Conservation (phyloP, 2,797 vertebrate genomes). For the Cyclopterus lumpus region DNA sequence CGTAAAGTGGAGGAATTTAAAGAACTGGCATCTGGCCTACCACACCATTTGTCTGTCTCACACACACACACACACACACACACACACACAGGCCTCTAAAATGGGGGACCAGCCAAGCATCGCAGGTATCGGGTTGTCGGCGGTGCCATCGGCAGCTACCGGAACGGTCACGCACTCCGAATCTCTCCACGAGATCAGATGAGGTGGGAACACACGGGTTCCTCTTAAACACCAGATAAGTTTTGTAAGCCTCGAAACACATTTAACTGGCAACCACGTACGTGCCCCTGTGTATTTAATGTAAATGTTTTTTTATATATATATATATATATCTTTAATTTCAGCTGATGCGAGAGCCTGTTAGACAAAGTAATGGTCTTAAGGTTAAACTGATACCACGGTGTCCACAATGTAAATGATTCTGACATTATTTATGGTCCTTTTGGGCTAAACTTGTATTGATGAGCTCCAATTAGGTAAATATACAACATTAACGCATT, state of each 20-base stretch:
- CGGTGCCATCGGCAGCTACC: background rate
- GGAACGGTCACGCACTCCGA: background rate
- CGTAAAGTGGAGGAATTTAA: background rate
- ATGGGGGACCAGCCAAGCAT: background rate
- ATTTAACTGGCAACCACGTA: background rate
- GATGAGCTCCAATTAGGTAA: conserved; percentile 8
- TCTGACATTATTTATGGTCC: background rate
- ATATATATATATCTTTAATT: background rate
- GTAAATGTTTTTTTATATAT: background rate
- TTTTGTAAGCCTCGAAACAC: background rate
- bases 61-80: too few relatives aligned
- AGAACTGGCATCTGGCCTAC: background rate
- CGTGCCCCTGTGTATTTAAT: background rate
- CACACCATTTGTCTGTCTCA: background rate
- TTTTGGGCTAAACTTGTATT: background rate
- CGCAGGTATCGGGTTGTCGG: background rate
- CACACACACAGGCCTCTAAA: background rate
- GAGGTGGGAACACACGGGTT: background rate
- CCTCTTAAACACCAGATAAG: background rate
- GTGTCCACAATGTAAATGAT: background rate
- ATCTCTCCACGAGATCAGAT: background rate
- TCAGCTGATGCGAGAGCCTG: background rate
- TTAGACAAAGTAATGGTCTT: background rate
- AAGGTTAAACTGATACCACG: background rate
- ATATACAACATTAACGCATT: background rate